phyloP scores from a whole-genome alignment of 1,140 invertebrate species.

The Pachypeltis micranthus region DNA sequence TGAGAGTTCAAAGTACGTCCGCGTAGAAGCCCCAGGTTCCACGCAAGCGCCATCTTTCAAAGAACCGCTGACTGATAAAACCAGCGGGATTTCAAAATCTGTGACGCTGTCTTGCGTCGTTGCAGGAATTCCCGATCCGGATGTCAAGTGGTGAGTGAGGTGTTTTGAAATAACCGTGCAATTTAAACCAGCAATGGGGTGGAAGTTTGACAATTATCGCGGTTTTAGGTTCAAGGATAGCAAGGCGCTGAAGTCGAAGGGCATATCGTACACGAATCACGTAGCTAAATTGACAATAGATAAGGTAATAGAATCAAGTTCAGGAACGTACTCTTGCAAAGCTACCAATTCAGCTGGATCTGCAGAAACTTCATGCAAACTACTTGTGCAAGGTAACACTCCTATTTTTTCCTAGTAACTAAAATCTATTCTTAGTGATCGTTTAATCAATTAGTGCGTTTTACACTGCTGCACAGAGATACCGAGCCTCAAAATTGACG shows the following conservation, averaged over 20 bases:
- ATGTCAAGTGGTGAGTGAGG: slow-evolving; percentile 66
- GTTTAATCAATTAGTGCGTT: neutral
- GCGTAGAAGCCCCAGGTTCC: slow-evolving; percentile 39
- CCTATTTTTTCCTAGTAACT: neutral
- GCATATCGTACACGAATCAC: slow-evolving; percentile 55
- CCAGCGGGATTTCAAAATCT: slow-evolving; percentile 43
- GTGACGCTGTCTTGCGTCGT: slow-evolving; percentile 61
- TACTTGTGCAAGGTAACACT: slow-evolving; percentile 44
- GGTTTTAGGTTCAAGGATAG: slow-evolving; percentile 39
- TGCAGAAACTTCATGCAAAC: slow-evolving; percentile 51
- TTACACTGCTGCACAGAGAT: slow-evolving; percentile 45
- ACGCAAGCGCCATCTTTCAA: slow-evolving; percentile 47
- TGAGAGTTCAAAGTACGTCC: slow-evolving; percentile 42
- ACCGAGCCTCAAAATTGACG: slow-evolving; percentile 47
- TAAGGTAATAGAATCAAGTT: slow-evolving; percentile 47
- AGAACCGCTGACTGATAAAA: slow-evolving; percentile 48
- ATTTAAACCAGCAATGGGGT: no score
- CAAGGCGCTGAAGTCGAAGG: slow-evolving; percentile 35
- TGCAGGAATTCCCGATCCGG: slow-evolving; percentile 71
- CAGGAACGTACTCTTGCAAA: slow-evolving; percentile 56
- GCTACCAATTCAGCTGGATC: slow-evolving; percentile 60
- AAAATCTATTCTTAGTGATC: neutral
- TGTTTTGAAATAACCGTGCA: no score
- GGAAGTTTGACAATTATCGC: no score
- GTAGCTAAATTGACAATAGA: slow-evolving; percentile 58